These are phyloP conservation scores for Phthorimaea operculella DNA, from an alignment of 1,140 invertebrate genomes.

Conservation along the genomic window DNA sequence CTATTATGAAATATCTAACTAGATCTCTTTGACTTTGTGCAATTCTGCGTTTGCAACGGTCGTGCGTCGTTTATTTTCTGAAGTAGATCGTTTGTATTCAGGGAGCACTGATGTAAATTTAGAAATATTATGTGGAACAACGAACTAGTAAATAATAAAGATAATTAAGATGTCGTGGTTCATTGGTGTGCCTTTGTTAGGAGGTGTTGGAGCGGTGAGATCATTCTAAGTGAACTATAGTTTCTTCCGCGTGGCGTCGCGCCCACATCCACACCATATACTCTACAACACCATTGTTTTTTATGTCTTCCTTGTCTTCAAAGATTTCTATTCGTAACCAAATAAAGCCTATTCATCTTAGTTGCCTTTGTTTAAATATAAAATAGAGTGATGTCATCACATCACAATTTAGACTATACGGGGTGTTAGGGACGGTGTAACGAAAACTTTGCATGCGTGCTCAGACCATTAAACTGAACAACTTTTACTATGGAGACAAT, in stretches of 20 bases:
- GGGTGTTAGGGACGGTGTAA: too few species aligned
- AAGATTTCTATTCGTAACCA: neutral
- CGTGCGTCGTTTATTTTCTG: too few species aligned
- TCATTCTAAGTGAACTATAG: neutral
- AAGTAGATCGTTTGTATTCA: too few species aligned
- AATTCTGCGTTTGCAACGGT: too few species aligned
- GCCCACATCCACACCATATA: neutral
- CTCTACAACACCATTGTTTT: neutral
- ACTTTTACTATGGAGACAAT: too few species aligned
- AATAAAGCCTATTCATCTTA: neutral
- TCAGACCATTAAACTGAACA: too few species aligned
- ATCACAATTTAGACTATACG: too few species aligned
- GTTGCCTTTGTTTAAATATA: neutral
- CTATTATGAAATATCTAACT: too few species aligned
- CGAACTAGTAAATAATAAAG: neutral
- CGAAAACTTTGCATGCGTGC: too few species aligned
- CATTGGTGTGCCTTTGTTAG: neutral
- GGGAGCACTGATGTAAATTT: too few species aligned
- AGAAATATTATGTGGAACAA: neutral
- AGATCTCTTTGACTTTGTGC: too few species aligned
- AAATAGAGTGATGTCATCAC: too few species aligned
- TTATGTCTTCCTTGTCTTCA: neutral
- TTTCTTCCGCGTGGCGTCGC: neutral
- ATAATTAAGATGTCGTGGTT: neutral
- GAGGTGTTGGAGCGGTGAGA: neutral